Evolutionary conservation across 2,797 vertebrate species (phyloP), one percentile per base, ranked within the genome.

Genomic region (Pseudopleuronectes americanus): DNA sequence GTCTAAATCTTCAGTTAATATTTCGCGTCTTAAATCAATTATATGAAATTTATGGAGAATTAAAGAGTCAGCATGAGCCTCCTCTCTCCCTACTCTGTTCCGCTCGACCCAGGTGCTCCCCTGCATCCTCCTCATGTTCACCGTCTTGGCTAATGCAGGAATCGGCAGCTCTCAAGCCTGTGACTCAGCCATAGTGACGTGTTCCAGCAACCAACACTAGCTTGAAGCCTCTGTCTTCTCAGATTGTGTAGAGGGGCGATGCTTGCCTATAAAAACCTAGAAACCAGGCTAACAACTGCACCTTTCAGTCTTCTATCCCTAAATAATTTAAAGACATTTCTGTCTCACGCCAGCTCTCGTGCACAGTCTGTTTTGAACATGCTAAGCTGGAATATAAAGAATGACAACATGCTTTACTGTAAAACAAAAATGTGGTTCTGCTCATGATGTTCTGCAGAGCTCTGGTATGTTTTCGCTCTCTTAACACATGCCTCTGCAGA

Each of bases 401-500:
- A 48, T 48, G 47, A 48, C 6, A 48, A 48, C 47, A 10, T 14
- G 8, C 47, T 28, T 51, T 13, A 36, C 45, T 22, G 13, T 61
- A 33, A 41, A 6, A 8, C 33, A 4, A 8, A 8, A 23, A 14
- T 47, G 45, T 45, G 52, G 13, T 51, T 38, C 33, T 64, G 8
- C 45, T 38, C 43, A 36, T 16, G 23, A 28, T 64, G 51, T 52
- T 53, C 41, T 62, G 7, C 24, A 64, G 47, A 8, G 8, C 16
- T n/a, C 16, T n/a, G 45, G 45, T 51, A 45, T 61, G 62, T 64
- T 67, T 66, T 22, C 56, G 41, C 71, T 19, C 23, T 52, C 23
- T 16, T 19, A 59, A 68, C 54, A 66, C 60, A 65, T 71, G 55
- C 52, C 59, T n/a, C 51, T 28, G 9, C 12, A 24, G 23, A 63